These are phyloP conservation scores for Chrysolina haemoptera DNA, from an alignment of 2,888 invertebrate genomes.

Conservation along the genomic window DNA sequence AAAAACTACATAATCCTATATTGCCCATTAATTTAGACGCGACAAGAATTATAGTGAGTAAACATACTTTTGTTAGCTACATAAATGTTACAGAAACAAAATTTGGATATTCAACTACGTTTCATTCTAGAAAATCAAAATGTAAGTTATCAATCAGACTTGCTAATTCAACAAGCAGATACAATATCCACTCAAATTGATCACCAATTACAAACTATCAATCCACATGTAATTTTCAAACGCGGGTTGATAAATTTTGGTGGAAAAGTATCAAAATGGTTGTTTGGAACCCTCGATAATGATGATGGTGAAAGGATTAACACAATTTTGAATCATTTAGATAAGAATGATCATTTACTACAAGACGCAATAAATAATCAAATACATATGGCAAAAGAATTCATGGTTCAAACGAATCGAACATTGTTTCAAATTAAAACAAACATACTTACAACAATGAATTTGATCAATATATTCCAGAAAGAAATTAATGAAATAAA, in stretches of 20 bases:
- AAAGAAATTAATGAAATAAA: neutral
- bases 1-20: neutral
- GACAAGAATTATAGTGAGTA: neutral
- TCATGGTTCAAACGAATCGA: neutral
- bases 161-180: neutral
- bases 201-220: neutral
- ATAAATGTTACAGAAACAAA: slow-evolving; percentile 3
- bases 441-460: neutral
- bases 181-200: neutral
- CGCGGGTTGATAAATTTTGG: neutral
- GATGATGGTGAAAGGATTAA: slow-evolving; percentile 2
- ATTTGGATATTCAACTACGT: neutral
- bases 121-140: neutral
- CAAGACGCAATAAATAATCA: neutral
- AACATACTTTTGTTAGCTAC: slow-evolving; percentile 6
- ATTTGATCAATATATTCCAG: neutral
- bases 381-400: neutral
- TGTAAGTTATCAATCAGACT: neutral
- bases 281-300: slow-evolving; percentile 1
- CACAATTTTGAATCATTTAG: neutral
- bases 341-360: neutral
- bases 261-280: slow-evolving; percentile 13
- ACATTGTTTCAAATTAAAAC: neutral
- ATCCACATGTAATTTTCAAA: no score
- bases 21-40: neutral